These are phyloP conservation scores for Orestias chungarensis DNA, from an alignment of 2,797 vertebrate species.

Conservation along the genomic window DNA sequence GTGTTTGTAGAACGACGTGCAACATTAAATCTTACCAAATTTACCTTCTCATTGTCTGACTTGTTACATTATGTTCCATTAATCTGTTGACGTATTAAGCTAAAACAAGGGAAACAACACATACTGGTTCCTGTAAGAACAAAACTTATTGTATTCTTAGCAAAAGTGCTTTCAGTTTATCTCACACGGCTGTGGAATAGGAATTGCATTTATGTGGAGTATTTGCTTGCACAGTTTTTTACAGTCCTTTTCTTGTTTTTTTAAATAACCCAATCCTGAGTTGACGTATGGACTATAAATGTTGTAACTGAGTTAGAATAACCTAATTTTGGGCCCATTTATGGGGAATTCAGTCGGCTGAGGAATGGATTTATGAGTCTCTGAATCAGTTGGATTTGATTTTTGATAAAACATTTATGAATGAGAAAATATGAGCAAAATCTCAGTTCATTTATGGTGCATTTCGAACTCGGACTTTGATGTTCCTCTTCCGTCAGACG, in stretches of 20 bases:
- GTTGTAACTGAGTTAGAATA: slow-evolving; percentile 32
- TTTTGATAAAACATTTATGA: slow-evolving; percentile 51
- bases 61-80: not conserved
- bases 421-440: slow-evolving; percentile 35
- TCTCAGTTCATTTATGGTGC: slow-evolving; percentile 27
- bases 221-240: slow-evolving; percentile 9
- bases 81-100: not conserved
- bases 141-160: not conserved
- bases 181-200: slow-evolving; percentile 4
- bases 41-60: not conserved
- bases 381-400: slow-evolving; percentile 39
- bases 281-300: slow-evolving; percentile 32
- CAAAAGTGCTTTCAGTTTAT: not conserved
- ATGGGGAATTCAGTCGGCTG: slow-evolving; percentile 25
- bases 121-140: not conserved
- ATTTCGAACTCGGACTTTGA: slow-evolving; percentile 11
- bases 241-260: not conserved
- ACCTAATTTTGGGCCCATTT: slow-evolving; percentile 38
- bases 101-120: not conserved
- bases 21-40: slow-evolving; percentile 11
- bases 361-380: slow-evolving; percentile 31
- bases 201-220: not conserved
- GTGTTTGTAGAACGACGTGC: slow-evolving; percentile 2
- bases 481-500: slow-evolving; percentile 22
- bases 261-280: slow-evolving; percentile 17